Evolutionary conservation across 2,888 invertebrate genomes (phyloP), one percentile per base, ranked within the genome.

Genomic region (Hydraecia micacea): DNA sequence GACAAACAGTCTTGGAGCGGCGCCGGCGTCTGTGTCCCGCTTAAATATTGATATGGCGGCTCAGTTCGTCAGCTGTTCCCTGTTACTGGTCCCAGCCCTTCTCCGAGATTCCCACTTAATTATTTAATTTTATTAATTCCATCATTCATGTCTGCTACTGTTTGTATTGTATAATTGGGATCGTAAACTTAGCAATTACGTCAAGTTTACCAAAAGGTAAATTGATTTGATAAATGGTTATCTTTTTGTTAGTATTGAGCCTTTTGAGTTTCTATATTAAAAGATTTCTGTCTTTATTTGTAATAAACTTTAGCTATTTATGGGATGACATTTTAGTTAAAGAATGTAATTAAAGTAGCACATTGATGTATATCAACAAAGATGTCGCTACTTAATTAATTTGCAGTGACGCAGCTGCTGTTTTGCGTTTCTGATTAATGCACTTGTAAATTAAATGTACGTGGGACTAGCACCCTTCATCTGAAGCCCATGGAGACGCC

Each of bases 31-130:
- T 93, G 89, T 88, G 87, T 91, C 92, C 91, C 88, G 90, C 91
- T 95, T 92, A 93, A 95, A 95, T 95, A 96, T 96, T 96, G 94
- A 95, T 94, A 92, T 92, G 93, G 88, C 90, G 90, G 88, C 87
- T 86, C 81, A 82, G 73, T 86, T 77, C 74, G 82, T 77, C 76
- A 80, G 70, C 82, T 58, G 55, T 58, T 73, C 71, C 73, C 74
- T 62, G 58, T 65, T 81, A 67, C 73, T 81, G 72, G 58, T 68
- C 18, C 77, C 81, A 82, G 75, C 85, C 81, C 80, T 79, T 74
- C 72, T 65, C 76, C 32, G 66, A 79, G 83, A 88, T 88, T 81
- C 73, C 73, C 66, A 85, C 84, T 90, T 79, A 90, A 90, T 89
- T 89, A 90, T 90, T 89, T 80, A 86, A 88, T 88, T 89, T 87